These are phyloP conservation scores for Rhabdomys dilectus DNA, from an alignment of 2,113 vertebrate species.

Conservation along the genomic window DNA sequence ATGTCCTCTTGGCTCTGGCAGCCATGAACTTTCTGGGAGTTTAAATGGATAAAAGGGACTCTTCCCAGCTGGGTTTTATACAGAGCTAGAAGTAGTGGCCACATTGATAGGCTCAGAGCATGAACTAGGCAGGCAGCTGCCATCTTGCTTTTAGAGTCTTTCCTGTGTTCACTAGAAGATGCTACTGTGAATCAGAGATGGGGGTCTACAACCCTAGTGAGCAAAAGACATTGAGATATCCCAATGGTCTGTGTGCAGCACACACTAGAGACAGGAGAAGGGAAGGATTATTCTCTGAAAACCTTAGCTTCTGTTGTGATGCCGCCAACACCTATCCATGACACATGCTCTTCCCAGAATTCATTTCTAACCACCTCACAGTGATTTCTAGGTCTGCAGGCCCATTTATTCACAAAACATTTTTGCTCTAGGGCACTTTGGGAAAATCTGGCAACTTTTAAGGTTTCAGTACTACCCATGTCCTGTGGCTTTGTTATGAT, in stretches of 20 bases:
- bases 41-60: neutral
- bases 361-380: constrained; percentile 40
- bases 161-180: neutral
- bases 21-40: neutral
- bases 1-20: neutral
- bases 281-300: neutral
- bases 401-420: neutral
- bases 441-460: neutral
- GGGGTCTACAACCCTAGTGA: neutral
- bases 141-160: neutral
- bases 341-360: neutral
- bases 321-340: neutral
- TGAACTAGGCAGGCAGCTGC: neutral
- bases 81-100: neutral
- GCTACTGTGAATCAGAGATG: neutral
- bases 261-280: neutral
- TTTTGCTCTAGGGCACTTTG: neutral
- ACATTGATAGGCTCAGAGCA: neutral
- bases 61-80: neutral
- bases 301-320: neutral
- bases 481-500: neutral
- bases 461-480: neutral
- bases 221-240: neutral
- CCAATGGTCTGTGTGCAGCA: neutral
- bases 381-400: constrained; percentile 15